phyloP scores from a whole-genome alignment of 2,888 invertebrate genomes.

The Drosophila tripunctata region DNA sequence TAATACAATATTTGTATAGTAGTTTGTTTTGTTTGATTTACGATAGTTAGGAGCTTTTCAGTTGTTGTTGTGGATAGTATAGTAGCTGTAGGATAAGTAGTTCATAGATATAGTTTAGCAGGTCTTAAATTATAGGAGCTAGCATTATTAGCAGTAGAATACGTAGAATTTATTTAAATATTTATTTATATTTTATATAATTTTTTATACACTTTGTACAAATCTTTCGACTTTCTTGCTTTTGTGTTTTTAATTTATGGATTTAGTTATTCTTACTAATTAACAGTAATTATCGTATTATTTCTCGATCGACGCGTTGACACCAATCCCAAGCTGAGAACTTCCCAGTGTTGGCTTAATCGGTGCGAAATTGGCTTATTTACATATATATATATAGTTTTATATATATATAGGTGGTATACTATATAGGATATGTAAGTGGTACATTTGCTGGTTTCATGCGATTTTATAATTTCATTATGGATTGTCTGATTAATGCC shows the following conservation, averaged over 20 bases:
- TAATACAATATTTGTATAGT: not conserved
- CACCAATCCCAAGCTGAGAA: conserved; percentile 59
- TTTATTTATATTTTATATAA: conserved; percentile 2
- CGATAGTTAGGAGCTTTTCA: conserved; percentile 47
- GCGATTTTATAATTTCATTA: conserved; percentile 71
- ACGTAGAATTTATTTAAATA: not conserved
- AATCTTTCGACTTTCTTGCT: conserved; percentile 31
- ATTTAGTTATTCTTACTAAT: conserved; percentile 52
- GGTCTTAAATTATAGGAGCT: conserved; percentile 13
- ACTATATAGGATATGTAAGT: conserved; percentile 12
- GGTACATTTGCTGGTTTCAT: conserved; percentile 47
- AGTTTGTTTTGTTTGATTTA: not conserved
- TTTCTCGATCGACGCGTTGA: conserved; percentile 55
- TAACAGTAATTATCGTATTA: conserved; percentile 64
- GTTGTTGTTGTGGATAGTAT: conserved; percentile 21
- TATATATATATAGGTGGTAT: not conserved
- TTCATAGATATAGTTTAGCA: not conserved
- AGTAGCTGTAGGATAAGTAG: conserved; percentile 15
- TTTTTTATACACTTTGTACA: conserved; percentile 46
- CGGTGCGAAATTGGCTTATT: conserved; percentile 24
- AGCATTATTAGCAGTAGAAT: conserved; percentile 24
- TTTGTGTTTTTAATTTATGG: conserved; percentile 37
- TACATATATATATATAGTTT: not conserved
- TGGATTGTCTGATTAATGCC: conserved; percentile 74
- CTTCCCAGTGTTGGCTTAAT: conserved; percentile 52